Conservation (phyloP, 2,888 invertebrate species). For the Schizaphis graminum region DNA sequence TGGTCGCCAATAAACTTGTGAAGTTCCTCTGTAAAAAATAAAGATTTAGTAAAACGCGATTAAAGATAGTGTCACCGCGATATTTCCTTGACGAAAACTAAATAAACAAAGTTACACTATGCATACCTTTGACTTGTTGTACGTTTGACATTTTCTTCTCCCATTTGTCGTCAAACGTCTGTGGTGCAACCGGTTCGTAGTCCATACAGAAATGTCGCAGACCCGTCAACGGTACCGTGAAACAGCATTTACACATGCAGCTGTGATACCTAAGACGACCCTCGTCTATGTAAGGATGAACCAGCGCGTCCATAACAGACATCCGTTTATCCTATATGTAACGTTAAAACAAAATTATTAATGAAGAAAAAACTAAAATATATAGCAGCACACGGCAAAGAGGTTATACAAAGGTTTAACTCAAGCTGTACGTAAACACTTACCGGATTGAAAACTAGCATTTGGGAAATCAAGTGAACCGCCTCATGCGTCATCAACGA, state of each 20-base stretch:
- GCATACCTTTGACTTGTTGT: conserved; percentile 92
- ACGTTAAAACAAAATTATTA: conserved; percentile 64
- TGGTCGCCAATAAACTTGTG: conserved; percentile 99
- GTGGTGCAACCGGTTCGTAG: conserved; percentile 91
- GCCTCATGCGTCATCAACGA: conserved; percentile 97
- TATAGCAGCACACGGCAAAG: background rate
- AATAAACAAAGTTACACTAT: background rate
- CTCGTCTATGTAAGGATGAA: conserved; percentile 98
- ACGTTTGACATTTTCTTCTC: conserved; percentile 94
- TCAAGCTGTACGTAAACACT: conserved; percentile 70
- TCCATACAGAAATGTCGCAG: conserved; percentile 89
- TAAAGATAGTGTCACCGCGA: background rate
- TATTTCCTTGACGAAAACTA: background rate
- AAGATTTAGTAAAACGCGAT: conserved; percentile 66
- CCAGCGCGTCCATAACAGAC: conserved; percentile 93
- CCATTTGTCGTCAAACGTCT: conserved; percentile 96
- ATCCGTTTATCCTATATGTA: conserved; percentile 87
- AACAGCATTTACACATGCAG: conserved; percentile 99
- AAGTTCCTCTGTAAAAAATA: conserved; percentile 89
- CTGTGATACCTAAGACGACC: conserved; percentile 98
- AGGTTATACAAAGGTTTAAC: background rate
- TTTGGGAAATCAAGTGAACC: conserved; percentile 95
- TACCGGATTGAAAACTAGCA: conserved; percentile 98
- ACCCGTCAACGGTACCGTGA: conserved; percentile 77
- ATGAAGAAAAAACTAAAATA: background rate